Evolutionary conservation across 2,113 vertebrate species (phyloP), one percentile per base, ranked within the genome.

Genomic region (Romanogobio albipinnatus): DNA sequence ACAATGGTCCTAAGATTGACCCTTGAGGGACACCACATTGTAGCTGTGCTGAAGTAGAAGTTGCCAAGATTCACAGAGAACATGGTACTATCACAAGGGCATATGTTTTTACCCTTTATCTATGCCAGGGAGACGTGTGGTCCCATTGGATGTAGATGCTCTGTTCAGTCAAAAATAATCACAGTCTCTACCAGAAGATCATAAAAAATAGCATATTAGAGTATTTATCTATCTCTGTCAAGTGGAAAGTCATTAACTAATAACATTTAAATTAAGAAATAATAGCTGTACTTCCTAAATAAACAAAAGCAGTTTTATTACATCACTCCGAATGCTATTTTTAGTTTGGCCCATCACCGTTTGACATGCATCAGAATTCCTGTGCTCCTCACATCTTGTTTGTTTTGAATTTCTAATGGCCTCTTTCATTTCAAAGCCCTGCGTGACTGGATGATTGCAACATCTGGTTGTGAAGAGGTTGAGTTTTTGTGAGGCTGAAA

Each of bases 381-480:
- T 47, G 77, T 73, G 33, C 49, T 86, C 80, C 80, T 81, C 51
- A 76, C 75, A 61, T 89, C 64, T 89, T 89, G 76, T 90, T 90
- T 92, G 61, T 84, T 83, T 84, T 90, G 78, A 87, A 90, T 90
- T 89, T 76, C 62, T 29, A 24, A 53, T 43, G 17, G 71, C 76
- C 39, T 47, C 66, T 59, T 70, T n/a, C 56, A 84, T 82, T 87
- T 90, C 87, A 90, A 91, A 91, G 59, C 49, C 64, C 22, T 29
- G 82, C 9, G 88, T 86, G 87, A 92, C 87, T 76, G 88, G 88
- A 87, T 59, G 85, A 62, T 86, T 82, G 77, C 76, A 88, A 89
- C 90, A 91, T 85, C 87, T 93, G 90, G 84, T 84, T 86, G 85
- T 88, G 84, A 33, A 82, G 81, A 90, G 78, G 87, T 80, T 90